Conservation (phyloP, 1,140 invertebrate species). For the Luehdorfia chinensis region DNA sequence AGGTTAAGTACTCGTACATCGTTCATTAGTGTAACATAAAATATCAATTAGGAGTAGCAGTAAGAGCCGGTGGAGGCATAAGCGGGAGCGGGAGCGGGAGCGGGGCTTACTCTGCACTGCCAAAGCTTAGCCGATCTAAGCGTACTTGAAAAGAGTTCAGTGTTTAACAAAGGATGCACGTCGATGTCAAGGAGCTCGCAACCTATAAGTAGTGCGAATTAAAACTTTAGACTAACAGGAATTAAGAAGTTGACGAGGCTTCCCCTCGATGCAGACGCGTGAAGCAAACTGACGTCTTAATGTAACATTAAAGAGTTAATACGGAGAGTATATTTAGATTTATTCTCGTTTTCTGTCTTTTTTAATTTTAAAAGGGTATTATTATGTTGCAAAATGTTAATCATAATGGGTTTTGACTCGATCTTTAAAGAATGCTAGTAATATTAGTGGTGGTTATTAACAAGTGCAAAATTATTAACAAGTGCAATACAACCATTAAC, state of each 20-base stretch:
- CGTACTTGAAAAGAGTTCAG: slow-evolving; percentile 51
- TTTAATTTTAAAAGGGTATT: no score
- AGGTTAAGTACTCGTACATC: slow-evolving; percentile 33
- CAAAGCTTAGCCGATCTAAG: slow-evolving; percentile 45
- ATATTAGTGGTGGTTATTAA: no score
- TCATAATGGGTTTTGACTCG: no score
- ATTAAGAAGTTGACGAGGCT: slow-evolving; percentile 33
- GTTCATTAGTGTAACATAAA: slow-evolving; percentile 63
- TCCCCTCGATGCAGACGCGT: slow-evolving; percentile 2
- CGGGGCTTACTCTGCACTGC: slow-evolving; percentile 20
- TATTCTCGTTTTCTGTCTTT: background rate
- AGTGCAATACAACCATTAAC: no score
- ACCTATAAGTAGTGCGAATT: slow-evolving; percentile 63
- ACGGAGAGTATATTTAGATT: background rate
- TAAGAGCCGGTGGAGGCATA: slow-evolving; percentile 21
- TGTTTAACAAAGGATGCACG: slow-evolving; percentile 41
- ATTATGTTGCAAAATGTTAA: background rate
- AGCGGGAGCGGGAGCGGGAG: slow-evolving; percentile 15
- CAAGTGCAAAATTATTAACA: no score
- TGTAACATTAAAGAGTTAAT: slow-evolving; percentile 8
- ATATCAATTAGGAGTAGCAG: slow-evolving; percentile 58
- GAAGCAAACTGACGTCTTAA: background rate
- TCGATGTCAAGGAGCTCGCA: slow-evolving; percentile 32
- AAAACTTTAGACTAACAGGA: slow-evolving; percentile 78
- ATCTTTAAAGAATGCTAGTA: no score